A percentile compares a stretch with the other conserved stretches of the same genome.
Conservation (phyloP, 2,888 invertebrate genomes). For the Drosophila heteroneura region DNA sequence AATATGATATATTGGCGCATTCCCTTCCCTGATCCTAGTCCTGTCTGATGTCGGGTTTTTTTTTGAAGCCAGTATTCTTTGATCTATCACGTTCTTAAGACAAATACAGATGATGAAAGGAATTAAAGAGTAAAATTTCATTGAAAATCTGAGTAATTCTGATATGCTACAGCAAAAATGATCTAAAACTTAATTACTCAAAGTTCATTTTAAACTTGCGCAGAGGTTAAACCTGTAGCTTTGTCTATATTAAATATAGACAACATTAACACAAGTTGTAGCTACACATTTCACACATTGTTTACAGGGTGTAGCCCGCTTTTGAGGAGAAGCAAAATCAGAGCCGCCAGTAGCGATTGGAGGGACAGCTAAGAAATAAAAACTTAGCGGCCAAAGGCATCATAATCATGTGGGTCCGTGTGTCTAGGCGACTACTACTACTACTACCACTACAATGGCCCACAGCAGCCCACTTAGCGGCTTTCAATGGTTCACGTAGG, state of each 20-base stretch:
- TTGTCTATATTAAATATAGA: not conserved
- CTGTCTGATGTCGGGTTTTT: not conserved
- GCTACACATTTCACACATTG: not conserved
- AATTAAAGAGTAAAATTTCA: not conserved
- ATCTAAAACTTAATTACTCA: not conserved
- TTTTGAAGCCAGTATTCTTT: not conserved
- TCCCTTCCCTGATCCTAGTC: not conserved
- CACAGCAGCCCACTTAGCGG: conserved; percentile 72
- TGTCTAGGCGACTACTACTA: conserved; percentile 40
- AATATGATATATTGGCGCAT: not conserved
- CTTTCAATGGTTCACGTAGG: conserved; percentile 58
- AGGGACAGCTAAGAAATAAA: conserved; percentile 37
- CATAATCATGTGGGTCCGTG: conserved; percentile 71
- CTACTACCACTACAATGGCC: conserved; percentile 38
- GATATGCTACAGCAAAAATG: not conserved
- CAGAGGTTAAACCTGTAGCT: not conserved
- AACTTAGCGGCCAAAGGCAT: conserved; percentile 49
- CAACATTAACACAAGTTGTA: no score
- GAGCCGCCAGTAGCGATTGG: conserved; percentile 37
- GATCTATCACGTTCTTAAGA: not conserved
- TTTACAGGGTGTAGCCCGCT: conserved; percentile 41
- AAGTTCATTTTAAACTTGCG: not conserved
- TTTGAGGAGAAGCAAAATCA: conserved; percentile 27
- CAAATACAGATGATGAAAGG: no score
- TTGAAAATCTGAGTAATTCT: not conserved